A percentile compares a stretch with the other conserved stretches of the same genome.
Conservation (phyloP, 2,113 vertebrate genomes). For the Dermatemys mawii region DNA sequence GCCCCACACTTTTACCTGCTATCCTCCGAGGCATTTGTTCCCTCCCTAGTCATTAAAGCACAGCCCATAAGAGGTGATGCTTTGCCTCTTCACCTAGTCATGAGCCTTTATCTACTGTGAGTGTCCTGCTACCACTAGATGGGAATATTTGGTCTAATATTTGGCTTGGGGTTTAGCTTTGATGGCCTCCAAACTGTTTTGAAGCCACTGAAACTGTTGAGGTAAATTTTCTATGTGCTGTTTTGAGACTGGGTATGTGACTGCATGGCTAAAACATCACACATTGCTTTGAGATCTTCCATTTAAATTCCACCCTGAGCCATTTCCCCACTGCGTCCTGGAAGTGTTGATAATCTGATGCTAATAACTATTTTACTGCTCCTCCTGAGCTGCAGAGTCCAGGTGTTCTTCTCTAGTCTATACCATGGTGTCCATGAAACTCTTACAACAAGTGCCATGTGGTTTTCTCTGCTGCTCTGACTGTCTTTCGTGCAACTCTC, state of each 20-base stretch:
- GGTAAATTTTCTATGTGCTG: neutral
- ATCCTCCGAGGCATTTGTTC: neutral
- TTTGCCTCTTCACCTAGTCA: neutral
- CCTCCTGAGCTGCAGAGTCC: neutral
- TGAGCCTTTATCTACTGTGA: neutral
- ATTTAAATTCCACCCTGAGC: neutral
- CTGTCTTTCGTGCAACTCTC: constrained; percentile 54
- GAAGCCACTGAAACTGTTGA: neutral
- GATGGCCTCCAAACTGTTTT: neutral
- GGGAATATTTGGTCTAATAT: neutral
- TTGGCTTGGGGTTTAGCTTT: neutral
- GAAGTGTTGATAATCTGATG: neutral
- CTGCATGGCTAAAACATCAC: neutral
- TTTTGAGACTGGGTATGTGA: neutral
- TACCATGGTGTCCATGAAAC: fast-evolving
- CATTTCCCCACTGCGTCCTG: neutral
- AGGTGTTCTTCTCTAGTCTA: neutral
- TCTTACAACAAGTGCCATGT: neutral
- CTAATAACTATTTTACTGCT: neutral
- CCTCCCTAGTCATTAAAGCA: neutral
- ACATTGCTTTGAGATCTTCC: neutral
- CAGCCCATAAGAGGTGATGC: neutral
- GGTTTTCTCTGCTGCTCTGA: neutral
- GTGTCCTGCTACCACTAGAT: neutral
- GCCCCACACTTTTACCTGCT: neutral